Base-by-base conservation (phyloP, 1,140 invertebrate genomes). In the Drosophila pallidifrons region DNA sequence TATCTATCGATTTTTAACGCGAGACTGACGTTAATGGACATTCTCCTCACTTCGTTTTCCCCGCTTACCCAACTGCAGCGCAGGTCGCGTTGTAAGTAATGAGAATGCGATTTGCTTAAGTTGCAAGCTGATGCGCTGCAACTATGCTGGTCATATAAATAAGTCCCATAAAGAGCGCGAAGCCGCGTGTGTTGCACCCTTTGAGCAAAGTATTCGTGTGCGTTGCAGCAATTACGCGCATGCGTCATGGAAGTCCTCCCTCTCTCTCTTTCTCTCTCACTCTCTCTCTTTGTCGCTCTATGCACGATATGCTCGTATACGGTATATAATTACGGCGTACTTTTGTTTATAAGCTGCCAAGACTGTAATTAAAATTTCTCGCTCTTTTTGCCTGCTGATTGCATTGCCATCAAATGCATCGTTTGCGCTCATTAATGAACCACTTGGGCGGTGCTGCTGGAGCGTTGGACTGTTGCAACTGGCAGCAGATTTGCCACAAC, bases 1-100 rank as follows among this genome's bases (percentile, higher is more conserved):
- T 78, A 91, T 89, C 88, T 83, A 91, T 91, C 89, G 89, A 91
- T 91, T 91, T 91, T 91, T 91, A 91, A 91, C 89, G 90, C 81
- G 88, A 77, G 70, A 35, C 89, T 91, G 89, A 91, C 89, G 75
- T 85, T 91, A 91, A 91, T 91, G 85, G 74, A 75, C 43, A 45
- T 65, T 43, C 38, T 25, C 38, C 25, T 41, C 35, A 15, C 25
- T 46, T 1, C 25, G n/a, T 30, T 51, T 47, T 38, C 15, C 8
- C 6, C 55, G 15, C 30, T 52, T 16, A 52, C 25, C 30, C 13
- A 10, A 1, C 41, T 32, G 11, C 20, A 52, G n/a, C n/a, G 15
- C n/a, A 20, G 35, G 8, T 5, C 15, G 16, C 16, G 20, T 55
- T 49, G 58, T 61, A 43, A 55, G 74, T 89, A 90, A 90, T 90